phyloP scores from a whole-genome alignment of 2,888 invertebrate genomes.

The Sinodicranocentrus sp. region DNA sequence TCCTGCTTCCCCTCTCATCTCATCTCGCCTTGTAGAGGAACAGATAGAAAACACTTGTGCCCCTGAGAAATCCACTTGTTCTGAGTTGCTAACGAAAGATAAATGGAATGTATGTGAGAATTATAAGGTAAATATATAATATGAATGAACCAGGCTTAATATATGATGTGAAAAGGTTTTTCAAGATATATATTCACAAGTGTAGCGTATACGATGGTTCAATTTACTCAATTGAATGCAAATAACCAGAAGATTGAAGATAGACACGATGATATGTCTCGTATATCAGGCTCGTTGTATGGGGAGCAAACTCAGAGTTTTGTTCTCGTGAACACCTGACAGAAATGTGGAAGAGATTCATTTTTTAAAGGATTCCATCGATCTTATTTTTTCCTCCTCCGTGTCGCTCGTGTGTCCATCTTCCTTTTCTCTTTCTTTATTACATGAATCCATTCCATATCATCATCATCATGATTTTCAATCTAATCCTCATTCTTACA shows the following conservation, averaged over 20 bases:
- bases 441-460: conserved; percentile 15
- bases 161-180: too few relatives aligned
- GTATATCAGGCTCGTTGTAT: conserved; percentile 31
- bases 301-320: conserved; percentile 5
- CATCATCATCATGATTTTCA: conserved; percentile 27
- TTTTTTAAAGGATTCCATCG: conserved; percentile 55
- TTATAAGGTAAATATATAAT: too few relatives aligned
- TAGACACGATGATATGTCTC: conserved; percentile 20
- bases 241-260: conserved; percentile 15
- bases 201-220: background rate
- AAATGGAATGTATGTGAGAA: background rate
- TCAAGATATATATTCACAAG: background rate
- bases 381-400: conserved; percentile 32
- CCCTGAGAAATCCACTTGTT: conserved; percentile 65
- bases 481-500: conserved; percentile 34
- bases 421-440: conserved; percentile 2
- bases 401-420: conserved; percentile 17
- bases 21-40: conserved; percentile 4
- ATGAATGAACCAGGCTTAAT: too few relatives aligned
- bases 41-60: conserved; percentile 63
- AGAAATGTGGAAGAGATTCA: conserved; percentile 56
- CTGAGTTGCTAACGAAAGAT: conserved; percentile 36
- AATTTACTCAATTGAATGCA: conserved; percentile 39
- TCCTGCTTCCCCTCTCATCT: conserved; percentile 28
- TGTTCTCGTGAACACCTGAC: conserved; percentile 53